Evolutionary conservation across 2,888 invertebrate genomes (phyloP), one percentile per base, ranked within the genome.

Genomic region (Lochmaea capreae): DNA sequence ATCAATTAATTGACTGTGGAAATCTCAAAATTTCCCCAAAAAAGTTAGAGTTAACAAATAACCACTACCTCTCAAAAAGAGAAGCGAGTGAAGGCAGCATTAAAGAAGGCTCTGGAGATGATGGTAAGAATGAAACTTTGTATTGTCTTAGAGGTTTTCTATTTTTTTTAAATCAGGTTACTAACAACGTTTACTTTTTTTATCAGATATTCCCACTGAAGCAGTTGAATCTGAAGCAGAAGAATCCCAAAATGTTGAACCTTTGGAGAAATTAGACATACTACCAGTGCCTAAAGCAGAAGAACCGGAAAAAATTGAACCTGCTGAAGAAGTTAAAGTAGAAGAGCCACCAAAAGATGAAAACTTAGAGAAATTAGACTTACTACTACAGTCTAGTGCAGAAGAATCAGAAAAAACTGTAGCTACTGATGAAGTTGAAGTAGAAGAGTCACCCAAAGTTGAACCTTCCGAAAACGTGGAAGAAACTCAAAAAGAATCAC

Each of bases 101-200:
- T 4, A 78, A 79, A 67, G 79, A 79, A 69, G 80, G 78, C 54
- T 78, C 78, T 10, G 80, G 79, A 71, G 73, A 73, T 16, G 54
- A 54, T 65, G 78, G 75, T 77, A 74, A 77, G 69, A 57, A n/a
- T 66, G 3, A 18, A 54, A 49, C 33, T 49, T n/a, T 8, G 57
- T 11, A 9, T 52, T 33, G 18, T 58, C 26, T 10, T 18, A 22
- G 18, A 18, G 16, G 42, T 12, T 16, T 42, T 57, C 42, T 49
- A 43, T 43, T 63, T 63, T 39, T 39, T 42, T 42, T 61, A 14
- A 58, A 18, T n/a, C n/a, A n/a, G n/a, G n/a, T n/a, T n/a, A n/a
- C 26, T n/a, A 26, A 54, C 33, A 54, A 18, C 54, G 2, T 16
- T 16, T 2, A 9, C 16, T 54, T 16, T 54, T 54, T 54, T 54